Base-by-base conservation (phyloP, 2,113 vertebrate species). In the Poecile atricapillus region DNA sequence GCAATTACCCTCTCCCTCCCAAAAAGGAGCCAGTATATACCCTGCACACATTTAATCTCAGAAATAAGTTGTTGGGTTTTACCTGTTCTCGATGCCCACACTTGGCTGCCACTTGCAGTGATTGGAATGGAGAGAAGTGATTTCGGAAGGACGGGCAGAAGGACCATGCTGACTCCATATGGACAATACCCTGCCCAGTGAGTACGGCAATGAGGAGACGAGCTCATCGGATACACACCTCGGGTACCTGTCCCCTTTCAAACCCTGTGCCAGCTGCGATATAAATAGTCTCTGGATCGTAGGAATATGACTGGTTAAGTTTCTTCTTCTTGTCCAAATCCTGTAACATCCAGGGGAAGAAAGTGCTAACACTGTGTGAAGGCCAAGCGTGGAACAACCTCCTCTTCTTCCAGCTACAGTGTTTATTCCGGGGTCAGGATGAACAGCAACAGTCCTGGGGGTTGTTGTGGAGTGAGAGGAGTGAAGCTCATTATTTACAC, bases 291-390 rank as follows among this genome's bases (percentile, higher is more conserved):
- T 97, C 95, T 98, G 98, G 93, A 98, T 78, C 46, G 97, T 82
- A 46, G 98, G 97, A 95, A 97, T 95, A 22, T 85, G 95, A 60
- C 95, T 97, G 49, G 97, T 96, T 80, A 98, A 95, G 64, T 90
- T 98, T 76, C 94, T 95, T 95, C 95, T 97, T 95, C 98, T 98
- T 1, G 98, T 98, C 98, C 98, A 98, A 85, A 98, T 97, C 71
- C 98, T 97, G 92, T 98, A 98, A 96, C 98, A 98, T 68, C 97
- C 98, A 19, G 98, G 98, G 63, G 98, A 98, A 91, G 97, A 98
- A 97, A 98, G 97, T 92, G 98, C 98, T 93, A 98, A 94, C 68
- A 98, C 97, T 3, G 98, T 98, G 60, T 98, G 98, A 95, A 98
- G 98, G 83, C 98, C 98, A 84, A 95, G 96, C 39, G 22, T 88